Evolutionary conservation across 1,140 invertebrate genomes (phyloP), one percentile per base, ranked within the genome.

Genomic region (Ceratina australensis): DNA sequence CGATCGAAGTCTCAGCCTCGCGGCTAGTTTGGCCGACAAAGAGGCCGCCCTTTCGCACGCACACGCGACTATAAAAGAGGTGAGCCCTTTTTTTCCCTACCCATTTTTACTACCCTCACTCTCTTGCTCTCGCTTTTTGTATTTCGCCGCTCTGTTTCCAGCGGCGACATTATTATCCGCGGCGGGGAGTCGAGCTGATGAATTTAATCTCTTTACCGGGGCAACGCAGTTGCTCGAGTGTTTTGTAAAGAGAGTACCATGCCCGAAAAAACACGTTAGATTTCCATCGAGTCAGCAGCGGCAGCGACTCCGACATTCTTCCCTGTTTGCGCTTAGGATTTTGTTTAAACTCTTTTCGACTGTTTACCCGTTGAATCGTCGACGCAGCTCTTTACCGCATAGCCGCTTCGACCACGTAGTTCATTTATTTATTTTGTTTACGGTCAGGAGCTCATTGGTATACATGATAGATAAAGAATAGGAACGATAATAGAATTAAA

Each of bases 11-110:
- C 93, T 98, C 67, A 95, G 96, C 69, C 93, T 98, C 13, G 97
- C 97, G 16, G 95, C 97, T 26, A 97, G 97, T 87, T 94, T 98
- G 5, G 97, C 96, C 81, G 94, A 96, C 47, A 95, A 97, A 83
- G 97, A 98, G 87, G 93, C 96, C 72, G 96, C 97, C 87, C 94
- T 98, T 50, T 94, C 96, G 80, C 95, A 97, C 84, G 94, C 97
- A 24, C 95, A 97, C 87, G 95, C 96, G 84, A 96, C 97, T 89
- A 92, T 98, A 52, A 94, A 95, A 88, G 96, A 97, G 93, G 96
- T 96, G 87, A 76, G 78, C 13, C 13, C n/a, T 54, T 54, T 65
- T 1, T 47, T 26, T 52, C 42, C 8, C 10, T 47, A 10, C 13
- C 33, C 4, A 47, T 22, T 50, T 15, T 18, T 3, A 15, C 8